Evolutionary conservation across 35 echinoderm and acorn worm genomes (phyloP).

Genomic region (Ophioderma brevispina): DNA sequence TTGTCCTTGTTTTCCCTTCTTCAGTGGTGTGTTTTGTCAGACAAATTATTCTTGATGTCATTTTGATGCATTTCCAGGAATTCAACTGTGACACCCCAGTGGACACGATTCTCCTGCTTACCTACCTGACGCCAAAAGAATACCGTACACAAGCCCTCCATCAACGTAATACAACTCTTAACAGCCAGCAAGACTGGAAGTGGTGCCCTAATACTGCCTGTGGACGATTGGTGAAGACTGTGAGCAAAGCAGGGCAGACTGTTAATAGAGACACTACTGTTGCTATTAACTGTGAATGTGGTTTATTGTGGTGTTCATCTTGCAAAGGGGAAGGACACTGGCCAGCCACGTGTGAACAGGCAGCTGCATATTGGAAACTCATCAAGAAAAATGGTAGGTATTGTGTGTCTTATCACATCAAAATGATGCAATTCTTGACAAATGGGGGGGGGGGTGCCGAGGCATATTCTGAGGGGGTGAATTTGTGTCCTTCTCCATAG

Average conservation of each 20-base stretch:
- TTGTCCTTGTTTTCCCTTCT: too few relatives aligned
- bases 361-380: constrained; percentile 46
- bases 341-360: constrained; percentile 91
- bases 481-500: too few relatives aligned
- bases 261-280: constrained; percentile 7
- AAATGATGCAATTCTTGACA: too few relatives aligned
- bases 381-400: constrained; percentile 62
- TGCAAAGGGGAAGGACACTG: constrained; percentile 92
- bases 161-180: constrained; percentile 49
- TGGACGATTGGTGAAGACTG: constrained; percentile 54
- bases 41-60: too few relatives aligned
- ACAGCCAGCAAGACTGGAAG: constrained; percentile 27
- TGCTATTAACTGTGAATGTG: constrained; percentile 79
- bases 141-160: constrained; percentile 47
- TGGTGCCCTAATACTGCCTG: constrained; percentile 85
- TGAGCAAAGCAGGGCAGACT: background rate
- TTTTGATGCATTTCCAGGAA: too few relatives aligned
- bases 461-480: too few relatives aligned
- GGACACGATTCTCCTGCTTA: constrained; percentile 65
- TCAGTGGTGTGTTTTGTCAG: too few relatives aligned
- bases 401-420: too few relatives aligned
- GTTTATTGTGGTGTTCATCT: constrained; percentile 73
- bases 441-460: too few relatives aligned
- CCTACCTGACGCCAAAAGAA: constrained; percentile 48
- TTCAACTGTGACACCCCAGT: constrained; percentile 61